phyloP scores from a whole-genome alignment of 2,113 vertebrate species.

The Penelope pileata region DNA sequence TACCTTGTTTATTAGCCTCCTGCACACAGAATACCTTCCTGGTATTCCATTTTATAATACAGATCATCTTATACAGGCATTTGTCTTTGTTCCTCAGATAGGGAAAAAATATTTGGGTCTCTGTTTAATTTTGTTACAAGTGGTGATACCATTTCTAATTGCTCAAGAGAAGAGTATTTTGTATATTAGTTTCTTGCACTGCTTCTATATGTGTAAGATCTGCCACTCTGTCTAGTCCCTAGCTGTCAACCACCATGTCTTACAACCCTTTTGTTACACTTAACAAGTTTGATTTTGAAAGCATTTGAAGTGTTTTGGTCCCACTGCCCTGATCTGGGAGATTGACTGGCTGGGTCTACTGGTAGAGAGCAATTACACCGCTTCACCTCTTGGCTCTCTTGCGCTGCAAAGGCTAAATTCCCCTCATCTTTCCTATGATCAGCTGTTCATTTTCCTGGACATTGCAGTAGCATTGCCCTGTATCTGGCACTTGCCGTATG shows the following conservation, averaged over 20 bases:
- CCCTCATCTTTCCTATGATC: background rate
- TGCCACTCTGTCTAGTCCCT: background rate
- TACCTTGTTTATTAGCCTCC: background rate
- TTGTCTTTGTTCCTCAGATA: background rate
- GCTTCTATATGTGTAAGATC: background rate
- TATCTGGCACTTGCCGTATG: background rate
- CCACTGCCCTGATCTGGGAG: background rate
- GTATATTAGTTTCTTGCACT: background rate
- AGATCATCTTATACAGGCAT: background rate
- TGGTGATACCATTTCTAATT: background rate
- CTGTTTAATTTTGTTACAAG: background rate
- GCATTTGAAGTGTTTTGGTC: background rate
- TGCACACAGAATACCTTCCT: background rate
- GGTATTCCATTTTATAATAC: background rate
- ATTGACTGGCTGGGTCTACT: background rate
- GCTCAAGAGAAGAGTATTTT: background rate
- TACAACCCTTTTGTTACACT: background rate
- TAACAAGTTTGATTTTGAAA: background rate
- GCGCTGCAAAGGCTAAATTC: background rate
- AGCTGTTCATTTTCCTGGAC: background rate
- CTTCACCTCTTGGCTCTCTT: background rate
- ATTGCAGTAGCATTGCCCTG: background rate
- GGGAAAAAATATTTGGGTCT: background rate
- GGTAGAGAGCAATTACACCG: background rate
- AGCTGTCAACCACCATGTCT: fast-evolving